phyloP scores from a whole-genome alignment of 2,113 vertebrate genomes.

The Setophaga kirtlandii region DNA sequence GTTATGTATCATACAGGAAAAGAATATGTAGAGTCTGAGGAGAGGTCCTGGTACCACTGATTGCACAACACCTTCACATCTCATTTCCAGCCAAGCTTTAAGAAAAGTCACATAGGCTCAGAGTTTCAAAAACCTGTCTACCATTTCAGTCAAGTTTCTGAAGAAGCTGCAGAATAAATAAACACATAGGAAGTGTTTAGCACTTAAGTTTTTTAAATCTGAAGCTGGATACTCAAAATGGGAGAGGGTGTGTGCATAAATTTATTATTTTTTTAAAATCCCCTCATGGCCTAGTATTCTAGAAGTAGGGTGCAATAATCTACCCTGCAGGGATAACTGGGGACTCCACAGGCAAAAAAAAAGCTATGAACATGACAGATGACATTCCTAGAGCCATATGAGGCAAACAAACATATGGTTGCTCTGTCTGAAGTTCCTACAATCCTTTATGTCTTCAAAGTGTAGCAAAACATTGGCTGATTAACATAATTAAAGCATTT shows the following conservation, averaged over 20 bases:
- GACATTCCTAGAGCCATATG: not conserved
- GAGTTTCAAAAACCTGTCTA: not conserved
- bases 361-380: slow-evolving; percentile 1
- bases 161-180: not conserved
- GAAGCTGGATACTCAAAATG: not conserved
- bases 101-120: not conserved
- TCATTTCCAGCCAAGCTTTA: not conserved
- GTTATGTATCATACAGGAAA: not conserved
- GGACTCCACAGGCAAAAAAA: not conserved
- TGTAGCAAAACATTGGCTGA: slow-evolving; percentile 10
- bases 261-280: not conserved
- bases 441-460: slow-evolving; percentile 2
- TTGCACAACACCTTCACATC: not conserved
- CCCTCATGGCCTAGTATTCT: not conserved
- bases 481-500: slow-evolving; percentile 49
- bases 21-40: not conserved
- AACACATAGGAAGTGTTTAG: not conserved
- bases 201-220: not conserved
- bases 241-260: not conserved
- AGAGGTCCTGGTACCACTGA: not conserved
- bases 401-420: slow-evolving; percentile 31
- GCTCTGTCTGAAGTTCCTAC: not conserved
- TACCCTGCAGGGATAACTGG: not conserved
- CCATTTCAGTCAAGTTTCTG: not conserved
- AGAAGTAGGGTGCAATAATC: not conserved